Conservation (phyloP, 1,140 invertebrate genomes). For the Drosophila baimaii region DNA sequence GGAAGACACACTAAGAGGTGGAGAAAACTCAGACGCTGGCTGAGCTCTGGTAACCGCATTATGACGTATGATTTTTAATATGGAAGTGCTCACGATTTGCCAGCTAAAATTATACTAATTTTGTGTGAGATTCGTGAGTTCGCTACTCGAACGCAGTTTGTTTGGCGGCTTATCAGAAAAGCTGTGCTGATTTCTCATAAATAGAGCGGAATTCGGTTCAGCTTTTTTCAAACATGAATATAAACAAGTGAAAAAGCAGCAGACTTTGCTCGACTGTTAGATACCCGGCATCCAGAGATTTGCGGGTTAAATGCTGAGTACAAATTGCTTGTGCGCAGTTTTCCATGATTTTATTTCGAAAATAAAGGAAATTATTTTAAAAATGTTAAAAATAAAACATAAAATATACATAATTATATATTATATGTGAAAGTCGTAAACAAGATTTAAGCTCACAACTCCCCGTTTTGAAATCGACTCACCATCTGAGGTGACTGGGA, state of each 20-base stretch:
- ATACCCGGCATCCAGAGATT: neutral
- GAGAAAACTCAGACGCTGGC: constrained; percentile 19
- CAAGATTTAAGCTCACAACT: too few species aligned
- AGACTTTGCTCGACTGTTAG: neutral
- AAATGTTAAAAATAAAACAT: too few species aligned
- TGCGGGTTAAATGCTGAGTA: neutral
- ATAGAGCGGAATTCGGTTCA: constrained; percentile 16
- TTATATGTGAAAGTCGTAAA: too few species aligned
- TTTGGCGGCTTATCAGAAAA: constrained; percentile 61
- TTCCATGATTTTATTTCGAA: too few species aligned
- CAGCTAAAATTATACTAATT: constrained; percentile 62
- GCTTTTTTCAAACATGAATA: constrained; percentile 4
- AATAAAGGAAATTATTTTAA: too few species aligned
- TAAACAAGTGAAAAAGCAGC: neutral
- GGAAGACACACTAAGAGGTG: constrained; percentile 17
- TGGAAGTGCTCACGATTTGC: constrained; percentile 43
- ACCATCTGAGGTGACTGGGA: too few species aligned
- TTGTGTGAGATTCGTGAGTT: constrained; percentile 18
- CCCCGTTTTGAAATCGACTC: too few species aligned
- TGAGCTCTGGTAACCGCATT: constrained; percentile 36
- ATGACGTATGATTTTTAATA: neutral
- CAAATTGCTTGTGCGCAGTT: too few species aligned
- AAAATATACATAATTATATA: too few species aligned
- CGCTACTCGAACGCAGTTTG: neutral
- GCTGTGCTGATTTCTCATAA: constrained; percentile 23